Conservation (phyloP, 2,797 vertebrate genomes). For the Vireo griseus region DNA sequence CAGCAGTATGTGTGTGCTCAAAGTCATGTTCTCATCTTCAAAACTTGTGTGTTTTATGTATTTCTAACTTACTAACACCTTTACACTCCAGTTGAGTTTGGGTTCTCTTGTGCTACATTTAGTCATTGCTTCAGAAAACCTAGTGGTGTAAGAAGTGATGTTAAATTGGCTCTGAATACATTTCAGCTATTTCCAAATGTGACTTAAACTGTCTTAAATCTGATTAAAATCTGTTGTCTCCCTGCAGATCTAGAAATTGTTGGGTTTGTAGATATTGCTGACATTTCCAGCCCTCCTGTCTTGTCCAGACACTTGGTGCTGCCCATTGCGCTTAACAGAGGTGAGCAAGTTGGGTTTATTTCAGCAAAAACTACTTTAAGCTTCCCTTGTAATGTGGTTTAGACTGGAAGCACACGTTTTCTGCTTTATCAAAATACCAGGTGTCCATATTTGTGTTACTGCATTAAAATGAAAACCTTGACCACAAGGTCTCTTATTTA, state of each 20-base stretch:
- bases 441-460: not conserved
- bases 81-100: not conserved
- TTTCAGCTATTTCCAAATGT: not conserved
- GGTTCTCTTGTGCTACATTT: not conserved
- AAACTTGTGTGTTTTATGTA: not conserved
- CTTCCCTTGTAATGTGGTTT: not conserved
- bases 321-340: constrained; percentile 96
- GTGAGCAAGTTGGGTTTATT: constrained; percentile 70
- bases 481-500: not conserved
- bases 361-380: not conserved
- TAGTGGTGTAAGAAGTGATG: not conserved
- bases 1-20: not conserved
- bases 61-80: not conserved
- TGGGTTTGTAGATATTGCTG: constrained; percentile 97
- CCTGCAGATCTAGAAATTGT: constrained; percentile 92
- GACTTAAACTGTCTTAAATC: not conserved
- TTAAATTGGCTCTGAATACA: not conserved
- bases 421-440: not conserved
- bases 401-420: not conserved
- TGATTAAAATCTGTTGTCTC: not conserved
- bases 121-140: not conserved
- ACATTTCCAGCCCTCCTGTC: constrained; percentile 96
- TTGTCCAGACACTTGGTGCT: constrained; percentile 94
- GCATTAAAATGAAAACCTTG: not conserved
- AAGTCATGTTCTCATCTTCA: not conserved